Percentiles rank a stretch among this genome's conserved stretches.
Conservation (phyloP, 2,888 invertebrate genomes). For the Neoaliturus tenellus region DNA sequence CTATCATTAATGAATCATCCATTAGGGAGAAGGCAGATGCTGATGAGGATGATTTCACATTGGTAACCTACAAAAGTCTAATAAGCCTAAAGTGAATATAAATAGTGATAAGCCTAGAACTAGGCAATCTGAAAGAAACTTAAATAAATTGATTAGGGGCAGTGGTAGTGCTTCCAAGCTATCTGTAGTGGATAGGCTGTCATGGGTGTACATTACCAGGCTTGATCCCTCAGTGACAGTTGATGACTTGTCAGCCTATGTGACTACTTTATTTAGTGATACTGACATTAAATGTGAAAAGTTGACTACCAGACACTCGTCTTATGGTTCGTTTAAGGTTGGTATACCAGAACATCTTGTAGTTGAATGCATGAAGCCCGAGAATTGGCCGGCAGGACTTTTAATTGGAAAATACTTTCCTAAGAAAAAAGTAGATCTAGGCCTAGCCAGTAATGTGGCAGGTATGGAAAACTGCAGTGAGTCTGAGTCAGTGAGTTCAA, state of each 20-base stretch:
- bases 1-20: no score
- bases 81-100: not conserved
- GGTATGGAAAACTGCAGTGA: not conserved
- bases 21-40: no score
- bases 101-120: not conserved
- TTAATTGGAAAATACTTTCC: not conserved
- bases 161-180: not conserved
- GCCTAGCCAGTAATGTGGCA: not conserved
- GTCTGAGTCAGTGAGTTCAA: not conserved
- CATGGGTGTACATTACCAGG: not conserved
- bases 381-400: not conserved
- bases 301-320: not conserved
- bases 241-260: not conserved
- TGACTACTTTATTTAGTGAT: not conserved
- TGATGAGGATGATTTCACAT: not conserved
- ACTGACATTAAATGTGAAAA: not conserved
- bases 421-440: not conserved
- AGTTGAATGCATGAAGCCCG: not conserved
- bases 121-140: not conserved
- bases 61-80: not conserved
- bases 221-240: slow-evolving; percentile 2
- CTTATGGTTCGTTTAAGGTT: not conserved
- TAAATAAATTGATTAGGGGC: not conserved
- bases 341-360: not conserved
- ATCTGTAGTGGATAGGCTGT: not conserved